Evolutionary conservation across 2,888 invertebrate genomes (phyloP).

Genomic region (Gymnoscelis rufifasciata): DNA sequence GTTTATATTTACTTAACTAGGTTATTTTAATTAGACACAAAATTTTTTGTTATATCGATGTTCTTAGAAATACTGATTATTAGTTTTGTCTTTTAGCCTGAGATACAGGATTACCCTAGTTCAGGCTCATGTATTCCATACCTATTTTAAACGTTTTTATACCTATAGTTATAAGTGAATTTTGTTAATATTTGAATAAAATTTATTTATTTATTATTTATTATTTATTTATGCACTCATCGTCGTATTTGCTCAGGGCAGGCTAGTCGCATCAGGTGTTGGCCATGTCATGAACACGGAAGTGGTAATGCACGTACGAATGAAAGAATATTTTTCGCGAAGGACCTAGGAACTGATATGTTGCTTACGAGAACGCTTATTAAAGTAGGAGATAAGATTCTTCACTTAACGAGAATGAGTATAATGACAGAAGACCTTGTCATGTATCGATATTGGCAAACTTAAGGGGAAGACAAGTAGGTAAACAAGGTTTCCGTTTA

Average conservation of each 20-base stretch:
- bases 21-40: no score
- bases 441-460: constrained; percentile 54
- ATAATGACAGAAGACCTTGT: constrained; percentile 58
- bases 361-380: constrained; percentile 37
- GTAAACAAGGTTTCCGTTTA: constrained; percentile 68
- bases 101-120: no score
- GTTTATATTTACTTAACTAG: no score
- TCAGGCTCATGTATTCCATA: no score
- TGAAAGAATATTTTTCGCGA: constrained; percentile 51
- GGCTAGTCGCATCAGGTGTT: constrained; percentile 35
- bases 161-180: no score
- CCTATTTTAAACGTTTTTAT: no score
- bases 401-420: constrained; percentile 44
- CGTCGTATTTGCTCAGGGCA: constrained; percentile 43
- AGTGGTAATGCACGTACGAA: constrained; percentile 35
- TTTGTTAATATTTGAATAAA: no score
- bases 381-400: constrained; percentile 50
- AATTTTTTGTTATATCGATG: no score
- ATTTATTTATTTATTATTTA: no score
- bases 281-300: constrained; percentile 57
- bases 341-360: constrained; percentile 42
- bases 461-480: constrained; percentile 70
- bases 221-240: constrained; percentile 42
- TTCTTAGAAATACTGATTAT: no score
- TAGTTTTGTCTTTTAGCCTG: no score